A percentile compares a stretch with the other conserved stretches of the same genome.
Evolutionary conservation across 2,113 vertebrate species (phyloP).

Genomic region (Passer domesticus): DNA sequence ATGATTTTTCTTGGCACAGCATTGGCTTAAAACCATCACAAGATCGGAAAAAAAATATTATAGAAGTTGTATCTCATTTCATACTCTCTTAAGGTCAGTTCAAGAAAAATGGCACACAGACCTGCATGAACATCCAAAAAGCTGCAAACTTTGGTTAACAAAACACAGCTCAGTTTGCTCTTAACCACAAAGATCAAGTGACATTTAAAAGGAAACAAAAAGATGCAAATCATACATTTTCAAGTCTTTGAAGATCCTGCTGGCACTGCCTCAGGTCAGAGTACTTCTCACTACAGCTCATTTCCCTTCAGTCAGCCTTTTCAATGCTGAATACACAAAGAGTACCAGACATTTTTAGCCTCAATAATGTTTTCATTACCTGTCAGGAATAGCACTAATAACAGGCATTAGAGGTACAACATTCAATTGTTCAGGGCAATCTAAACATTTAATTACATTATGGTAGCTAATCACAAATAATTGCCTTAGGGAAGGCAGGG

Average conservation of each 20-base stretch:
- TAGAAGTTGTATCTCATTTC: neutral
- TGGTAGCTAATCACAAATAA: neutral
- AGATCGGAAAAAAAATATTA: neutral
- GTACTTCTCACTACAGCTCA: neutral
- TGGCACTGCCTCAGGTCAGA: neutral
- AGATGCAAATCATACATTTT: slow-evolving; percentile 20
- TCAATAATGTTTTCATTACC: neutral
- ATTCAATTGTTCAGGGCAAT: neutral
- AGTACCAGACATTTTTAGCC: neutral
- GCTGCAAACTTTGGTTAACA: neutral
- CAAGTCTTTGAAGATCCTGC: slow-evolving; percentile 12
- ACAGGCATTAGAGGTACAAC: neutral
- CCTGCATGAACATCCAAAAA: neutral
- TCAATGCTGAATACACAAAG: neutral
- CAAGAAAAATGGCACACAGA: neutral
- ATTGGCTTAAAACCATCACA: neutral
- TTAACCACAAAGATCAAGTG: slow-evolving; percentile 4
- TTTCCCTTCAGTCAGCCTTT: slow-evolving; percentile 25
- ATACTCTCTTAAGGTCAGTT: neutral
- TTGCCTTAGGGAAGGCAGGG: neutral
- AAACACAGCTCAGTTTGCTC: neutral
- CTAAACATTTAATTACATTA: slow-evolving; percentile 28
- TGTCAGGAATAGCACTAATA: neutral
- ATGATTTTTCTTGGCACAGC: neutral
- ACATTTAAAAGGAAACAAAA: slow-evolving; percentile 24